Evolutionary conservation across 2,888 invertebrate species (phyloP).

Genomic region (Leucozona laternaria): DNA sequence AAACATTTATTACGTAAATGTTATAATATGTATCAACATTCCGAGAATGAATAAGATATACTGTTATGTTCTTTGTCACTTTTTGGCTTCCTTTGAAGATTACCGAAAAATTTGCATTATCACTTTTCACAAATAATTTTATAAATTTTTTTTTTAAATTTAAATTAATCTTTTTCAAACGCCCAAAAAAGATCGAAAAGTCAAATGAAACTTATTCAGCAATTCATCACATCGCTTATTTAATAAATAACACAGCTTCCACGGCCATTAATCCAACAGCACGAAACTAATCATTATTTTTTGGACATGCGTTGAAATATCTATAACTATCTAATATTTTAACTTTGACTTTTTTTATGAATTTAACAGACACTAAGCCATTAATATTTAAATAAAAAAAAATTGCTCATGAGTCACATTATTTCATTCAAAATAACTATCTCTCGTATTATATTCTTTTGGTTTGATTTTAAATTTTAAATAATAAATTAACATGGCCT

Average conservation of each 20-base stretch:
- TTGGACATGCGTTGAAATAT: background rate
- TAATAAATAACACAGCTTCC: conserved; percentile 4
- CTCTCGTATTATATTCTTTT: background rate
- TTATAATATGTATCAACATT: background rate
- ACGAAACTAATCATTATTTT: background rate
- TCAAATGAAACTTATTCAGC: background rate
- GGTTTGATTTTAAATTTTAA: background rate
- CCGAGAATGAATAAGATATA: background rate
- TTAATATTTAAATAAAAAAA: background rate
- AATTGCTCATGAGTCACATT: background rate
- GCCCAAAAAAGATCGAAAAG: background rate
- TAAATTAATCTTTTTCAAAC: background rate
- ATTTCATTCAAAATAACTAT: background rate
- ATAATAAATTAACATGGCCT: background rate
- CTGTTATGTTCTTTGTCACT: background rate
- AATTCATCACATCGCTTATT: conserved; percentile 2
- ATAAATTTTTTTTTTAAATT: background rate
- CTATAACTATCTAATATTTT: background rate
- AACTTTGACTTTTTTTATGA: background rate
- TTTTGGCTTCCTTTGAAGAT: background rate
- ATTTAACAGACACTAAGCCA: background rate
- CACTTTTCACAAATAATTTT: background rate
- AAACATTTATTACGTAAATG: background rate
- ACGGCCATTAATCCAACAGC: background rate
- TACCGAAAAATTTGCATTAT: background rate